phyloP scores from a whole-genome alignment of 2,797 vertebrate species.

The Halcyon smyrnensis region DNA sequence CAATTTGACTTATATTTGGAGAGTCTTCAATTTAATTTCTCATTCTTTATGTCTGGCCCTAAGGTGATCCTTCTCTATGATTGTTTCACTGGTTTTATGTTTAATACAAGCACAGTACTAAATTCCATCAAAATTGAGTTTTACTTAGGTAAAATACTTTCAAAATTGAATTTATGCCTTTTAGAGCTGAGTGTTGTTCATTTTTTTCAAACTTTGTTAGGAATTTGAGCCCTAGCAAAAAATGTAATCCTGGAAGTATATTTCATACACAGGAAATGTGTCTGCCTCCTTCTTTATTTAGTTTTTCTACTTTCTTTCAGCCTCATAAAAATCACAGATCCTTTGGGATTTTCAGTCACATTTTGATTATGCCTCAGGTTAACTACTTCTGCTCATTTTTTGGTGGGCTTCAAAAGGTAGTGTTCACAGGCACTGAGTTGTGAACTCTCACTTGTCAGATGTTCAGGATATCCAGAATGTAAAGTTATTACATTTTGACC shows the following conservation, averaged over 20 bases:
- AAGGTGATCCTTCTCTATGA: not conserved
- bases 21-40: slow-evolving; percentile 10
- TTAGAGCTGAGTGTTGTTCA: not conserved
- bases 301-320: not conserved
- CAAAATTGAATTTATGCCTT: slow-evolving; percentile 26
- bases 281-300: not conserved
- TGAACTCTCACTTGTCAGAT: not conserved
- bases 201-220: not conserved
- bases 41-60: slow-evolving; percentile 4
- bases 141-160: slow-evolving; percentile 23
- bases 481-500: not conserved
- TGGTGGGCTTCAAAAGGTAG: not conserved
- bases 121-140: slow-evolving; percentile 17
- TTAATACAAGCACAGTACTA: not conserved
- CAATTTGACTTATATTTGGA: slow-evolving; percentile 22
- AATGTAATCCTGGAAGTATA: not conserved
- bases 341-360: not conserved
- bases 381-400: slow-evolving; percentile 16
- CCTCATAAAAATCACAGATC: slow-evolving; percentile 11
- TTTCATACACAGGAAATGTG: not conserved
- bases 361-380: slow-evolving; percentile 21
- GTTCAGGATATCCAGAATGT: not conserved
- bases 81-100: slow-evolving; percentile 4
- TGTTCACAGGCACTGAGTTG: not conserved
- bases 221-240: slow-evolving; percentile 10